These are phyloP conservation scores for Rhopalosiphum padi DNA, from an alignment of 1,140 invertebrate genomes.

Conservation along the genomic window DNA sequence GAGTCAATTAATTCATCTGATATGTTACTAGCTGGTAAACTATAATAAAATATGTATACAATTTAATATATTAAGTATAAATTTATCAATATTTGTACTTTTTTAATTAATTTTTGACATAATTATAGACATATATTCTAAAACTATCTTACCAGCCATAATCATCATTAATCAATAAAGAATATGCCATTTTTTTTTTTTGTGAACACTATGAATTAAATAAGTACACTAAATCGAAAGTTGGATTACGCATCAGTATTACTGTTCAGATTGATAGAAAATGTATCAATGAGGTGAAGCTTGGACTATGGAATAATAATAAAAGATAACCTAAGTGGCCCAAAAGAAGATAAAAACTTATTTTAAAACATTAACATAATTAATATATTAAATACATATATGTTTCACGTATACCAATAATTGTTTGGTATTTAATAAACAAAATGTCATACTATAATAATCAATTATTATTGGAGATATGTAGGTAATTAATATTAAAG, in stretches of 20 bases:
- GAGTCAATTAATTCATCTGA: neutral
- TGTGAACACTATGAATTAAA: neutral
- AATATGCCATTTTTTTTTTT: constrained; percentile 46
- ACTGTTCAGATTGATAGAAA: neutral
- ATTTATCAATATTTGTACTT: neutral
- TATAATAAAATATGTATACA: neutral
- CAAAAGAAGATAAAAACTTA: neutral
- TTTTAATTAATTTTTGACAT: neutral
- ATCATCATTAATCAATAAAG: constrained; percentile 45
- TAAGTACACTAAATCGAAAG: neutral
- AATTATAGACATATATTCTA: neutral
- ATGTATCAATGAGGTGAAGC: neutral
- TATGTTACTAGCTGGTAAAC: neutral
- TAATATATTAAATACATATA: neutral
- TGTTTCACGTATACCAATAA: neutral
- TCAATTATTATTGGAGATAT: neutral
- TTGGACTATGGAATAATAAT: constrained; percentile 24
- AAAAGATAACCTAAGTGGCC: constrained; percentile 42
- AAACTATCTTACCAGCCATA: constrained; percentile 25
- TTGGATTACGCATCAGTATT: neutral
- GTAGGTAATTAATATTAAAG: neutral
- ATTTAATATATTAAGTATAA: neutral
- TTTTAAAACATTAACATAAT: constrained; percentile 5
- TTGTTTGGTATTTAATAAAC: neutral
- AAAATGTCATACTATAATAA: neutral